Evolutionary conservation across 1,140 invertebrate genomes (phyloP).

Genomic region (Drosophila chauvacae): DNA sequence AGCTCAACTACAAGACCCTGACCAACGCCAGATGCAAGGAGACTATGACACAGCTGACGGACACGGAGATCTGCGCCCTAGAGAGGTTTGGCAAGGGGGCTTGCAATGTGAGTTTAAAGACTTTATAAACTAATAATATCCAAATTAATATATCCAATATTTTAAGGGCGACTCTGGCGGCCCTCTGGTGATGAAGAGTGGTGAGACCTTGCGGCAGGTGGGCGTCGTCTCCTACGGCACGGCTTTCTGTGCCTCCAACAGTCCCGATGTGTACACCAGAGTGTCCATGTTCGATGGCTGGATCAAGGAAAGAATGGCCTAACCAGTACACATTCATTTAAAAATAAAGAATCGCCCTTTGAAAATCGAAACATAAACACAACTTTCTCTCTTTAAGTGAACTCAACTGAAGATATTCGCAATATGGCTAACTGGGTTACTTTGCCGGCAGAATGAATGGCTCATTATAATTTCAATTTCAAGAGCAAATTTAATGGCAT

Average conservation of each 20-base stretch:
- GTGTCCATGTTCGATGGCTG: slow-evolving; percentile 85
- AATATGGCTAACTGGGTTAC: slow-evolving; percentile 26
- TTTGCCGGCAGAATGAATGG: slow-evolving; percentile 55
- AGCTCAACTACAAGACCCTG: slow-evolving; percentile 70
- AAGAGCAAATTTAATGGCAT: slow-evolving; percentile 80
- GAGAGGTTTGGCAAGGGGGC: slow-evolving; percentile 85
- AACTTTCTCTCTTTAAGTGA: neutral
- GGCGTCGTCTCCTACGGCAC: slow-evolving; percentile 90
- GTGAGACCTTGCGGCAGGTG: slow-evolving; percentile 84
- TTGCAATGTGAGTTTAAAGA: slow-evolving; percentile 65
- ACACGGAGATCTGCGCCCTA: slow-evolving; percentile 85
- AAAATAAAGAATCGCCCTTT: neutral
- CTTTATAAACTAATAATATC: slow-evolving; percentile 77
- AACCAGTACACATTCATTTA: neutral
- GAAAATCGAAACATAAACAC: neutral
- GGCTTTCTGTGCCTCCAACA: slow-evolving; percentile 85
- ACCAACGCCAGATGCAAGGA: slow-evolving; percentile 70
- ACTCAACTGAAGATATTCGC: slow-evolving; percentile 11
- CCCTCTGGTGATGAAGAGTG: slow-evolving; percentile 85
- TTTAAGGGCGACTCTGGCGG: slow-evolving; percentile 90
- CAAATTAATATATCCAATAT: neutral
- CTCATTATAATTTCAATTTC: slow-evolving; percentile 65
- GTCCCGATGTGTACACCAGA: slow-evolving; percentile 87
- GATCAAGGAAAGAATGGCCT: slow-evolving; percentile 83
- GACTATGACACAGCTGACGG: slow-evolving; percentile 74